Evolutionary conservation across 2,888 invertebrate species (phyloP), one percentile per base, ranked within the genome.

Genomic region (Danaus chrysippus): DNA sequence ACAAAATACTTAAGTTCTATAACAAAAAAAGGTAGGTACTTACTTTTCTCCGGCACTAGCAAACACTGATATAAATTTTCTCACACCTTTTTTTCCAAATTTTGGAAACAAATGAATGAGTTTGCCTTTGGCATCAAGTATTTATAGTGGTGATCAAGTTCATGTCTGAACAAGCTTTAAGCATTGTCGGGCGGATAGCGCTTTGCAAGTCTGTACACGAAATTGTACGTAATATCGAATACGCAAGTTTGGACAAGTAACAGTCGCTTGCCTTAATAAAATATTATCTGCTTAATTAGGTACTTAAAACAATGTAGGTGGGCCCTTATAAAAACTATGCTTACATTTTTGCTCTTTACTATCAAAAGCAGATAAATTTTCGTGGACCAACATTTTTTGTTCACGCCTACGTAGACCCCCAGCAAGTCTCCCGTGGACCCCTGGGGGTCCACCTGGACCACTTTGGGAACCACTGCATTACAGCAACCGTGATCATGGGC

Each of bases 321-420:
- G 41, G 41, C 55, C 41, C 55, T 41, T 41, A 41, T 41, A 41
- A 55, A 55, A 34, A 55, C 55, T 41, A 41, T 55, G 55, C 55
- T 41, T 41, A 57, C 57, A n/a, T n/a, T n/a, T n/a, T n/a, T n/a
- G n/a, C n/a, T n/a, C n/a, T n/a, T n/a, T n/a, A n/a, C n/a, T n/a
- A n/a, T n/a, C n/a, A n/a, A n/a, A n/a, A n/a, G n/a, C n/a, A n/a
- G n/a, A n/a, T n/a, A n/a, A n/a, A n/a, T n/a, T n/a, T n/a, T n/a
- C n/a, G n/a, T n/a, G n/a, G 60, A 54, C 59, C 59, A 54, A 54
- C 54, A 49, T 49, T 60, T 46, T 55, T 59, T 54, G 54, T 54
- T 59, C 54, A 59, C 19, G 59, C 54, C 59, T 15, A 54, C 54
- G 54, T 59, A 54, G 5, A 59, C 59, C 54, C 34, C 59, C 54